A percentile compares a stretch with the other conserved stretches of the same genome.
Conservation (phyloP, 2,888 invertebrate species). For the Tridacna crocea region DNA sequence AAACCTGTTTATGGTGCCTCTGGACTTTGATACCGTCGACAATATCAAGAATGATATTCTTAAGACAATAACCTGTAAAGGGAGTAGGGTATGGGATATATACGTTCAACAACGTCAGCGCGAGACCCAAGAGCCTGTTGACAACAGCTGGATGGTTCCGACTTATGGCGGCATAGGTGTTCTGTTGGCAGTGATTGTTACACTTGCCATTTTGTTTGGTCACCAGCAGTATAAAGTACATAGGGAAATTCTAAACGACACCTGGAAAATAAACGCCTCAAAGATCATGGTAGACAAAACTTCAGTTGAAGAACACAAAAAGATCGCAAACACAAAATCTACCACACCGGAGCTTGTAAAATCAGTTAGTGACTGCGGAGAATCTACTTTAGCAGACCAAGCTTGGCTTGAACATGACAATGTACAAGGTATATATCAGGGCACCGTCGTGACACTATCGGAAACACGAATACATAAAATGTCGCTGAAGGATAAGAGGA, state of each 20-base stretch:
- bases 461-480: slow-evolving; percentile 25
- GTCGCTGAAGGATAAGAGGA: slow-evolving; percentile 58
- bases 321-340: background rate
- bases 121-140: slow-evolving; percentile 59
- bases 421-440: slow-evolving; percentile 25
- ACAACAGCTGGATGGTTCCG: slow-evolving; percentile 68
- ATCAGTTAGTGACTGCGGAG: background rate
- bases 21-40: slow-evolving; percentile 59
- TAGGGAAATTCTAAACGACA: slow-evolving; percentile 71
- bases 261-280: slow-evolving; percentile 75
- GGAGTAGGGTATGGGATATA: slow-evolving; percentile 65
- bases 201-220: slow-evolving; percentile 52
- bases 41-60: slow-evolving; percentile 64
- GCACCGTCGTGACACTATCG: slow-evolving; percentile 25
- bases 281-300: slow-evolving; percentile 72
- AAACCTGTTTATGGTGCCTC: slow-evolving; percentile 67
- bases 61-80: slow-evolving; percentile 70
- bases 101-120: slow-evolving; percentile 61
- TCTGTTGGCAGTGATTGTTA: slow-evolving; percentile 60
- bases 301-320: slow-evolving; percentile 35
- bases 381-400: slow-evolving; percentile 23
- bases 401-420: slow-evolving; percentile 20
- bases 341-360: background rate
- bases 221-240: slow-evolving; percentile 69
- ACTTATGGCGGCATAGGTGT: slow-evolving; percentile 55